These are phyloP conservation scores for Melanogrammus aeglefinus DNA, from an alignment of 2,797 vertebrate species.

Conservation along the genomic window DNA sequence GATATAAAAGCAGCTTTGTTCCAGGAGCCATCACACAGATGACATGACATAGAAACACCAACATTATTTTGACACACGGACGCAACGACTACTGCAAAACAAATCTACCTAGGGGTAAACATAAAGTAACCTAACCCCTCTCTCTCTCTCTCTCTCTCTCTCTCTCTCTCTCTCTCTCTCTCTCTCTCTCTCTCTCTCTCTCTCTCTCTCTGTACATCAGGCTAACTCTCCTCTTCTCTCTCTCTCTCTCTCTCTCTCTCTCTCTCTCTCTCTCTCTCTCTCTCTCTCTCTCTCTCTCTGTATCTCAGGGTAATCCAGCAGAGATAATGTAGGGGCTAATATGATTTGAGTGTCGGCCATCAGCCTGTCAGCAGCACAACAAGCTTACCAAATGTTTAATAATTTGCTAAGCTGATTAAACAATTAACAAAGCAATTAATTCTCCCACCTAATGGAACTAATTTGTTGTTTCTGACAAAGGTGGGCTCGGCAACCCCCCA, in stretches of 20 bases:
- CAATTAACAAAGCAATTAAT: slow-evolving; percentile 76
- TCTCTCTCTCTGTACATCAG: neutral
- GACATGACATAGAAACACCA: no score
- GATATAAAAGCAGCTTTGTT: no score
- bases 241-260: slow-evolving; percentile 13
- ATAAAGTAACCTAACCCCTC: slow-evolving; percentile 83
- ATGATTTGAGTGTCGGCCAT: slow-evolving; percentile 70
- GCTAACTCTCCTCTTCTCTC: no score
- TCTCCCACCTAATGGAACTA: slow-evolving; percentile 71
- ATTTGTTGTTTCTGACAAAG: slow-evolving; percentile 73
- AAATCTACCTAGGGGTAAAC: no score
- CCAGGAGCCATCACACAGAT: no score
- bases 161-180: slow-evolving; percentile 3
- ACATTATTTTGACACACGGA: no score
- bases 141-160: slow-evolving; percentile 78
- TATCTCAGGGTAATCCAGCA: slow-evolving; percentile 61
- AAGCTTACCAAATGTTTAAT: slow-evolving; percentile 70
- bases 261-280: slow-evolving; percentile 68
- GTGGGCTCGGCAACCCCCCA: slow-evolving; percentile 60
- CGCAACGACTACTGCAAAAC: no score
- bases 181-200: neutral
- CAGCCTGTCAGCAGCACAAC: slow-evolving; percentile 64
- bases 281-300: slow-evolving; percentile 71
- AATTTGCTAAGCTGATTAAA: slow-evolving; percentile 73
- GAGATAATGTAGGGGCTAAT: slow-evolving; percentile 70